These are phyloP conservation scores for Pachymerium ferrugineum DNA, from an alignment of 2,888 invertebrate species.

Conservation along the genomic window DNA sequence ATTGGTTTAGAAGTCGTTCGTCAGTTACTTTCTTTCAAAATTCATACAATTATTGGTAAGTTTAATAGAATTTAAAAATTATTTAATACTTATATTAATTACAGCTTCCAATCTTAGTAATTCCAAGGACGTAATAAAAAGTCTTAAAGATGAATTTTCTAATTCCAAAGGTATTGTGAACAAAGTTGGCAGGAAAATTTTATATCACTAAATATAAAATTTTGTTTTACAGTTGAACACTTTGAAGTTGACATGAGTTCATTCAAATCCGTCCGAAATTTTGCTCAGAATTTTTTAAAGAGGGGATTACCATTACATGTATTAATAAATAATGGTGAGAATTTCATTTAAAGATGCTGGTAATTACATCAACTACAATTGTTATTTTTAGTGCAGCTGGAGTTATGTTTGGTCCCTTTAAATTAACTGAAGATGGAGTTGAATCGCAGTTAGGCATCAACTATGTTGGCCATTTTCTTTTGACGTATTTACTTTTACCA, in stretches of 20 bases:
- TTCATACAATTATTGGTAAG: slow-evolving; percentile 68
- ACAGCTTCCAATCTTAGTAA: neutral
- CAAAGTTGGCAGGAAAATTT: neutral
- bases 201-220: neutral
- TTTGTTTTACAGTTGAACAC: slow-evolving; percentile 52
- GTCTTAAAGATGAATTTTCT: slow-evolving; percentile 36
- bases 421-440: slow-evolving; percentile 71
- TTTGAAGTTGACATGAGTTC: slow-evolving; percentile 70
- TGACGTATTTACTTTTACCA: slow-evolving; percentile 74
- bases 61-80: slow-evolving; percentile 33
- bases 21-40: slow-evolving; percentile 67
- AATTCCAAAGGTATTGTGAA: slow-evolving; percentile 37
- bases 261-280: slow-evolving; percentile 66
- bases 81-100: neutral
- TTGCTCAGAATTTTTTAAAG: slow-evolving; percentile 61
- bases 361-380: too few species aligned
- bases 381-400: slow-evolving; percentile 77
- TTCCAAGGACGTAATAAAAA: neutral
- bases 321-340: slow-evolving; percentile 78
- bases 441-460: slow-evolving; percentile 86
- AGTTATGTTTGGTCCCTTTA: slow-evolving; percentile 78
- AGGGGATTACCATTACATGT: slow-evolving; percentile 63
- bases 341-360: too few species aligned
- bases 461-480: slow-evolving; percentile 76
- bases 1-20: slow-evolving; percentile 72